Evolutionary conservation across 1,140 invertebrate species (phyloP).

Genomic region (Bilobella aurantiaca): DNA sequence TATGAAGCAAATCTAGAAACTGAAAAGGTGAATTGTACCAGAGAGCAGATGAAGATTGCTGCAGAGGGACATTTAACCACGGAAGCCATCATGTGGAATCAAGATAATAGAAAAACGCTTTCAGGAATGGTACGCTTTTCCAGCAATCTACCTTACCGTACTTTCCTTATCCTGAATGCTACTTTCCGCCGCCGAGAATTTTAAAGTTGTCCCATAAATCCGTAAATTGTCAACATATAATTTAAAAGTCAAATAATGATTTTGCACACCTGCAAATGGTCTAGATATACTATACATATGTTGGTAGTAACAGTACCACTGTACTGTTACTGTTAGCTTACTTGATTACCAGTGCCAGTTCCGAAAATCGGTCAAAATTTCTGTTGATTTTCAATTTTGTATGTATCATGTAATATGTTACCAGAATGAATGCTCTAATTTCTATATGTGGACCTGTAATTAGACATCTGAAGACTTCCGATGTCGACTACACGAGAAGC

Average conservation of each 20-base stretch:
- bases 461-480: conserved; percentile 55
- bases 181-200: too few relatives aligned
- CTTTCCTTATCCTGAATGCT: too few relatives aligned
- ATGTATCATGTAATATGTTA: too few relatives aligned
- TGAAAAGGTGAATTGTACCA: conserved; percentile 82
- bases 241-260: conserved; percentile 4
- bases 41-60: conserved; percentile 80
- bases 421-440: too few relatives aligned
- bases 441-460: conserved; percentile 33
- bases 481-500: conserved; percentile 58
- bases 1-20: conserved; percentile 79
- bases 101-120: conserved; percentile 75
- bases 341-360: too few relatives aligned
- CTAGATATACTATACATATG: neutral
- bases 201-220: too few relatives aligned
- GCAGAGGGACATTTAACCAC: conserved; percentile 96
- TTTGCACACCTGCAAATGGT: neutral
- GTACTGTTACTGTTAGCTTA: too few relatives aligned
- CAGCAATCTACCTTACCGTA: neutral
- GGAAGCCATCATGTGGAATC: conserved; percentile 96
- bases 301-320: too few relatives aligned
- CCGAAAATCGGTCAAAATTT: too few relatives aligned
- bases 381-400: too few relatives aligned
- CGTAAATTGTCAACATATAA: too few relatives aligned
- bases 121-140: conserved; percentile 68